A percentile compares a stretch with the other conserved stretches of the same genome.
These are phyloP conservation scores for Neomorphus geoffroyi DNA, from an alignment of 2,797 vertebrate species.

Conservation along the genomic window DNA sequence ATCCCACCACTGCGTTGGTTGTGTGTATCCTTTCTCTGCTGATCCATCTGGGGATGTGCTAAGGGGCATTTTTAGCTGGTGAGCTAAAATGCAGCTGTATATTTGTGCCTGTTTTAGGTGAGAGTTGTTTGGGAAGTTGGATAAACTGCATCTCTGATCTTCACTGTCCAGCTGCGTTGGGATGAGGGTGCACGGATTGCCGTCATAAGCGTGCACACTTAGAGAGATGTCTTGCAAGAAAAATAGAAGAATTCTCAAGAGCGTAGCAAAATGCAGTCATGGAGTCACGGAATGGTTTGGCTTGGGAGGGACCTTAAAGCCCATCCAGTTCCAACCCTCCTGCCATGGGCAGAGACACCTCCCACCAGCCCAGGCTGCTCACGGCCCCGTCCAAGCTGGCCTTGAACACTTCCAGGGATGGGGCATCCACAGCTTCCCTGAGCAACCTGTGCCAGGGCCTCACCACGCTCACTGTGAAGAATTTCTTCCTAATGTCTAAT, in stretches of 20 bases:
- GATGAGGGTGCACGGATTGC: neutral
- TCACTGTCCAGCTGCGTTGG: neutral
- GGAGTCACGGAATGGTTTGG: no score
- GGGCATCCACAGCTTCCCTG: no score
- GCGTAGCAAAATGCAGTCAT: rapidly evolving
- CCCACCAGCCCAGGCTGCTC: no score
- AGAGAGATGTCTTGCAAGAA: neutral
- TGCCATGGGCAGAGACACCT: no score
- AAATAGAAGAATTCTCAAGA: neutral
- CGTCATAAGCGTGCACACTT: rapidly evolving
- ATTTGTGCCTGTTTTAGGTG: neutral
- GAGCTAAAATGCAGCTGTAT: neutral
- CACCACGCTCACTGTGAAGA: no score
- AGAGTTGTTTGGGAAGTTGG: neutral
- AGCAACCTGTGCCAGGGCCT: no score
- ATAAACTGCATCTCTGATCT: neutral
- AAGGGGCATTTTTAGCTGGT: neutral
- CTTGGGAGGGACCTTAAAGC: no score
- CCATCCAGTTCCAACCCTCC: no score
- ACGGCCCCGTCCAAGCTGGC: no score
- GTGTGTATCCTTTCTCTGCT: neutral
- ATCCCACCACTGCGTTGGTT: neutral
- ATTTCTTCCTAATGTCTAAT: no score
- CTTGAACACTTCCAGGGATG: no score
- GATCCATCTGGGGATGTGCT: neutral